Percentiles rank a stretch among this genome's conserved stretches.
These are phyloP conservation scores for Apamea crenata DNA, from an alignment of 2,888 invertebrate species.

Conservation along the genomic window DNA sequence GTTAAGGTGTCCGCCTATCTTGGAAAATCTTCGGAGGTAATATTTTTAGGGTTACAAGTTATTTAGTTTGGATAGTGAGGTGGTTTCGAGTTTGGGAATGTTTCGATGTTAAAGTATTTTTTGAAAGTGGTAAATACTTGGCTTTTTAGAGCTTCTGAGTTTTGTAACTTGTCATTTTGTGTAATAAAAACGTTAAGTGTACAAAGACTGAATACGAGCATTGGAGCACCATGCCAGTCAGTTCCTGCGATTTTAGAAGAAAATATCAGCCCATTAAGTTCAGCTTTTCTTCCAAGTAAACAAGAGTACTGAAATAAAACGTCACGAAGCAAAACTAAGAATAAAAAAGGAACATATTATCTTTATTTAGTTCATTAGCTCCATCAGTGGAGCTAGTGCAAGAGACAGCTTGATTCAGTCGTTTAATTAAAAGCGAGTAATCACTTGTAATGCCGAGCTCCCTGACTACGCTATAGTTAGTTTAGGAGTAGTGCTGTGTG, in stretches of 20 bases:
- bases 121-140: not conserved
- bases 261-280: not conserved
- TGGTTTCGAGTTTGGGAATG: not conserved
- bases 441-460: slow-evolving; percentile 62
- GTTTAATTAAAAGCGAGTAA: slow-evolving; percentile 69
- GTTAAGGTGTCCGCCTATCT: slow-evolving; percentile 65
- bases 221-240: too few relatives aligned
- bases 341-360: slow-evolving; percentile 44
- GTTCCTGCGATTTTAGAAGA: not conserved
- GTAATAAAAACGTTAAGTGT: not conserved
- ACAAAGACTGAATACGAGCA: not conserved
- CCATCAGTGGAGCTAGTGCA: slow-evolving; percentile 54
- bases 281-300: slow-evolving; percentile 1
- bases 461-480: slow-evolving; percentile 31
- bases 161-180: not conserved
- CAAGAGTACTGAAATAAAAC: slow-evolving; percentile 19
- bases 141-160: not conserved
- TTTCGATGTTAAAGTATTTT: not conserved
- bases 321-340: slow-evolving; percentile 22
- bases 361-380: slow-evolving; percentile 59
- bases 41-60: slow-evolving; percentile 62
- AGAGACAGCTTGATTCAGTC: slow-evolving; percentile 64
- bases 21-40: slow-evolving; percentile 61
- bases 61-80: slow-evolving; percentile 47
- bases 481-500: slow-evolving; percentile 7